phyloP scores from a whole-genome alignment of 1,140 invertebrate genomes.

The Drosophila sp. region DNA sequence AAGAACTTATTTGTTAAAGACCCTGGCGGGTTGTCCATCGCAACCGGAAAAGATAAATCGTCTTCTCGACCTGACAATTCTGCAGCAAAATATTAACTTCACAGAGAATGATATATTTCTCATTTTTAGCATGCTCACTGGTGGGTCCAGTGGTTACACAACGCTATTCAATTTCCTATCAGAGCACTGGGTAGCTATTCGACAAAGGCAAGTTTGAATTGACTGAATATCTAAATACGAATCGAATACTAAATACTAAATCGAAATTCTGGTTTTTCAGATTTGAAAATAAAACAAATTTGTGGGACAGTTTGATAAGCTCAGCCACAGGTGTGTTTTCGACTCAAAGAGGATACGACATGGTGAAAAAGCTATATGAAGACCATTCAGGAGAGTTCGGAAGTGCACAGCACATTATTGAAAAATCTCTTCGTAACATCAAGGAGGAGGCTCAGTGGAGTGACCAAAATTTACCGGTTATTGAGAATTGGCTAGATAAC shows the following conservation, averaged over 20 bases:
- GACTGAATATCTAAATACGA: background rate
- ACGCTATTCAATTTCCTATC: constrained; percentile 88
- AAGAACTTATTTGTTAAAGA: constrained; percentile 89
- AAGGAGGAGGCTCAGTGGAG: constrained; percentile 88
- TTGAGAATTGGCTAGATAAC: constrained; percentile 87
- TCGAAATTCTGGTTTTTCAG: constrained; percentile 75
- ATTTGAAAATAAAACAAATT: constrained; percentile 86
- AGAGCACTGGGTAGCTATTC: constrained; percentile 87
- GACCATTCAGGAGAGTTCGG: constrained; percentile 86
- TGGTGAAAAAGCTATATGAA: constrained; percentile 86
- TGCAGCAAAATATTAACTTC: constrained; percentile 88
- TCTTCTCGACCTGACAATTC: constrained; percentile 87
- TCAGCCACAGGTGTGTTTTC: constrained; percentile 88
- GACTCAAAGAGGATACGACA: constrained; percentile 87
- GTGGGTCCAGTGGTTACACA: constrained; percentile 87
- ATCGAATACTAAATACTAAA: background rate
- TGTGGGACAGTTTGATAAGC: constrained; percentile 89
- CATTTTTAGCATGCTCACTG: constrained; percentile 88
- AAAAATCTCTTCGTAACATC: constrained; percentile 87
- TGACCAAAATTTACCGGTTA: constrained; percentile 87
- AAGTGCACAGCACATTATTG: constrained; percentile 87
- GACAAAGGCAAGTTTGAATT: constrained; percentile 84
- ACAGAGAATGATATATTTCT: constrained; percentile 89
- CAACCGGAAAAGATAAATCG: constrained; percentile 87
- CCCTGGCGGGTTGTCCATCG: constrained; percentile 89